Base-by-base conservation (phyloP, 2,113 vertebrate genomes). In the Varanus komodoensis region DNA sequence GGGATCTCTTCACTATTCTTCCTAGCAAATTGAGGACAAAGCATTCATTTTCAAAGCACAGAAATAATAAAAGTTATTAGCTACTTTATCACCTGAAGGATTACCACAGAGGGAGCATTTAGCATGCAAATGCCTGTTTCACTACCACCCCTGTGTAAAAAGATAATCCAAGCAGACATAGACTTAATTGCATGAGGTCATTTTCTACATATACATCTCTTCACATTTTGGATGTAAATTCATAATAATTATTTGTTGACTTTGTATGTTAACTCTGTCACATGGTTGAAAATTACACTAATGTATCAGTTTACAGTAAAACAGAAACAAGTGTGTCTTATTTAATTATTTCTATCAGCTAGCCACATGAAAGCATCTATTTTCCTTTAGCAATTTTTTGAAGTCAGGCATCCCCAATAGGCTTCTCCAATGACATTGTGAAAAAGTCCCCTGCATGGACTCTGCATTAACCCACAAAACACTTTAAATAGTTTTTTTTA, bases 51-150 rank as follows among this genome's bases (percentile, higher is more conserved):
- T 95, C 88, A 93, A 71, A 88, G 81, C 86, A 90, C 1, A 92
- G 91, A 94, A 96, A 94, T 92, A 94, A 94, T 91, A 92, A 78
- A 95, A 94, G 57, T 93, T 96, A 95, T 94, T 93, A 96, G 91
- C 85, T 79, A 93, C 82, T 95, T 95, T 89, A 93, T 94, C 93
- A 96, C 82, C 79, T 91, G 88, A 95, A 92, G 78, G 94, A 95
- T 74, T 92, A 71, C 93, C 94, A 95, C 38, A 38, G 34, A 94
- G 90, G 90, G 86, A 95, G 68, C 12, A 19, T 92, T 96, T 91
- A 93, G 86, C 91, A 95, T 91, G 78, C 91, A 94, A 89, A 93
- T 87, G 67, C 32, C 90, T 92, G 3, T 54, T 88, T 90, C 77
- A 91, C 79, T 89, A 89, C 48, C 87, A 83, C 68, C 5, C 71